Conservation (phyloP, 1,140 invertebrate genomes). For the Camponotus pennsylvanicus region DNA sequence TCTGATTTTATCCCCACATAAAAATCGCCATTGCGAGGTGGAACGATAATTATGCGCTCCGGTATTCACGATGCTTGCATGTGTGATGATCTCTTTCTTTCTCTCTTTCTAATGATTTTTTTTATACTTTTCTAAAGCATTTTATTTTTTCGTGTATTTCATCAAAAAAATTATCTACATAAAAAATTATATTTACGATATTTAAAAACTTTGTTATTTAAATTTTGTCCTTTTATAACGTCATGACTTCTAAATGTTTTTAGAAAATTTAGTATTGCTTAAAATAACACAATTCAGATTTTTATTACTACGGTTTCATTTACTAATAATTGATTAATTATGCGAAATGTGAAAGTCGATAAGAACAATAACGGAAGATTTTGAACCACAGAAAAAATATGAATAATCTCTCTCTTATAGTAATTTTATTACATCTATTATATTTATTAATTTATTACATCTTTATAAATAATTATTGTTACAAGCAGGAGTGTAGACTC, state of each 20-base stretch:
- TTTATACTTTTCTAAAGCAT: conserved; percentile 9
- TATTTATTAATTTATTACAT: neutral
- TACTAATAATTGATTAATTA: neutral
- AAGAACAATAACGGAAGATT: neutral
- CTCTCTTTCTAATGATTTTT: neutral
- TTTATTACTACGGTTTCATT: neutral
- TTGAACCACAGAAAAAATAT: neutral
- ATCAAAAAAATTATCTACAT: neutral
- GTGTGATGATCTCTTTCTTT: neutral
- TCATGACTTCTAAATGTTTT: neutral
- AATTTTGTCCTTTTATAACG: neutral
- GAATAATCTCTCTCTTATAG: too few species aligned
- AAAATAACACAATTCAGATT: neutral
- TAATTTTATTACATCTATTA: neutral
- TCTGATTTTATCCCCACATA: conserved; percentile 45
- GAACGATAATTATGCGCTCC: conserved; percentile 33
- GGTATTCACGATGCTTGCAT: neutral
- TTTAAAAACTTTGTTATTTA: neutral
- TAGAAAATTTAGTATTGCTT: neutral
- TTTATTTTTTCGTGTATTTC: neutral
- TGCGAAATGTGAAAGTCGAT: neutral
- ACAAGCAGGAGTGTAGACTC: neutral
- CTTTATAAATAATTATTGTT: conserved; percentile 11
- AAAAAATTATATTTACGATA: conserved; percentile 21
- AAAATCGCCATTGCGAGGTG: conserved; percentile 34